Evolutionary conservation across 2,797 vertebrate genomes (phyloP), one percentile per base, ranked within the genome.

Genomic region (Melanotaenia parkinsoni): DNA sequence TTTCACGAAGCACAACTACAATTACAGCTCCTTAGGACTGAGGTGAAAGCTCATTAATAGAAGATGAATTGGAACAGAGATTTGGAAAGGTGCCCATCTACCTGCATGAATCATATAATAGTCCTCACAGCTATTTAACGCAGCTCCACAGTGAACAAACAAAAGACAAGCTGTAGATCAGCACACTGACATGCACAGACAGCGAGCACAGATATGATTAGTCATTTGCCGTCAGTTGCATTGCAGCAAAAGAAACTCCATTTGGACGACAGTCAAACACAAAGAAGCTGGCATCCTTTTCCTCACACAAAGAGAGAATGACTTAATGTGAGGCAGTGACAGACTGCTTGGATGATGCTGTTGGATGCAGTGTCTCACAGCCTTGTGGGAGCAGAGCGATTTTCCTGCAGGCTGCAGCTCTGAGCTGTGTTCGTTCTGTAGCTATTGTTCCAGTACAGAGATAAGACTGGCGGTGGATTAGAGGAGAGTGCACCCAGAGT

Each of bases 21-120:
- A 93, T 94, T 90, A 93, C 82, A 84, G 84, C 90, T 94, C 77
- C 72, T 95, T 93, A 94, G 89, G 81, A 83, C 75, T 75, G 66
- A 89, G 91, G 88, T 91, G 91, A 94, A 90, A 86, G 87, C 92
- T 94, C 88, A 87, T 95, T 95, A 94, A 87, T 72, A 77, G 72
- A 89, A 92, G 92, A 94, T 85, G 84, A 92, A 94, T 92, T 86
- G 69, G 83, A 84, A 85, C 38, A 37, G 74, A 24, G 13, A 63
- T 76, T 84, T 86, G 91, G 86, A 91, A 85, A 77, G 64, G 45
- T 77, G 82, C 87, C 83, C 61, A 22, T 79, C 79, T 77, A 79
- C 88, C 79, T 72, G 71, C 82, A 88, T 86, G 84, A 90, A 87
- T 91, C 82, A 88, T 79, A 79, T 28, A 79, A 66, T 22, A 60